Evolutionary conservation across 2,113 vertebrate species (phyloP).

Genomic region (Nematolebias whitei): DNA sequence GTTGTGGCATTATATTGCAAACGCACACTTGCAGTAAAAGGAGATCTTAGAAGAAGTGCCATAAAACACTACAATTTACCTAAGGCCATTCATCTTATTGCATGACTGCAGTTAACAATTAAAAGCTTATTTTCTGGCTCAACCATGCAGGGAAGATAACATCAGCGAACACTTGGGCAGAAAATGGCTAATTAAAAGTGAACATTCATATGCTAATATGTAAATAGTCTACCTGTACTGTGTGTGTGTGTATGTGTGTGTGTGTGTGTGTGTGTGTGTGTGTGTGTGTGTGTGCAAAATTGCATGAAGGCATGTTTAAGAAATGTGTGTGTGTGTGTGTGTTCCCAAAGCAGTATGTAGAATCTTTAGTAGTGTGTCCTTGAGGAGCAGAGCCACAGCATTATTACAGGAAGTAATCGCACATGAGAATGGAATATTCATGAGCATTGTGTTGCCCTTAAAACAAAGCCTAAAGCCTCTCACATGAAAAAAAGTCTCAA

Average conservation of each 20-base stretch:
- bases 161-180: conserved; percentile 66
- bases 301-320: conserved; percentile 6
- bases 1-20: neutral
- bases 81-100: conserved; percentile 47
- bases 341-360: conserved; percentile 41
- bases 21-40: neutral
- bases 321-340: conserved; percentile 12
- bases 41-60: neutral
- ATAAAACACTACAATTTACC: conserved; percentile 17
- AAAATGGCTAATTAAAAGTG: conserved; percentile 76
- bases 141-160: conserved; percentile 61
- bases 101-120: conserved; percentile 51
- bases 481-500: conserved; percentile 33
- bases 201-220: conserved; percentile 73
- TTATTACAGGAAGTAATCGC: conserved; percentile 75
- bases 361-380: conserved; percentile 60
- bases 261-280: neutral
- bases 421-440: conserved; percentile 78
- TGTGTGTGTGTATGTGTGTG: conserved; percentile 14
- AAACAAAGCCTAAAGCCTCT: conserved; percentile 71
- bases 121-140: conserved; percentile 62
- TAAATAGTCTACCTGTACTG: conserved; percentile 63
- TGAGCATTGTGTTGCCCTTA: conserved; percentile 69
- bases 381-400: conserved; percentile 58
- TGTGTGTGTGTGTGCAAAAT: conserved; percentile 14